Evolutionary conservation across 2,113 vertebrate species (phyloP).

Genomic region (Anas platyrhynchos): DNA sequence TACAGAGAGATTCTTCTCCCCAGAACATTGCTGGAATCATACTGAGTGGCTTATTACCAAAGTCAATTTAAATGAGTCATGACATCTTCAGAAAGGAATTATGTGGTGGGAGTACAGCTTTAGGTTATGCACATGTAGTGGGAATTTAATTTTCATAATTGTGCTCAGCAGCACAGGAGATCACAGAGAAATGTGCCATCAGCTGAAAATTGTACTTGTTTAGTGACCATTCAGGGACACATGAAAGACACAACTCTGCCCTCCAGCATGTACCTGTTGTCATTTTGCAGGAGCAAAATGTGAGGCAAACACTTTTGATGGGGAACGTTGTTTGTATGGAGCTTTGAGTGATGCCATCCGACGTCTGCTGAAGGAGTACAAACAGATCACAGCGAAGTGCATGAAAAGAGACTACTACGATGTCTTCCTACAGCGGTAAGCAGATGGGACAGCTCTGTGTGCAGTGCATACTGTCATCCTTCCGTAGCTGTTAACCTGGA

Average conservation of each 20-base stretch:
- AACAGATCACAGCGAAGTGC: conserved; percentile 89
- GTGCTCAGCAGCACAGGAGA: neutral
- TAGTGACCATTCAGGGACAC: rapidly evolving
- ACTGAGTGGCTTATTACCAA: neutral
- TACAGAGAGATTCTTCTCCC: neutral
- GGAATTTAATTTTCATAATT: neutral
- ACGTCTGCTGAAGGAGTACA: conserved; percentile 91
- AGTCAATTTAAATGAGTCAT: neutral
- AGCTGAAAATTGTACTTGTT: rapidly evolving
- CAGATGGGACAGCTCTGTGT: neutral
- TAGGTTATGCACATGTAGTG: neutral
- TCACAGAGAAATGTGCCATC: neutral
- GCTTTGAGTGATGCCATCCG: conserved; percentile 90
- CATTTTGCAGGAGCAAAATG: conserved; percentile 87
- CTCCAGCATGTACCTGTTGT: neutral
- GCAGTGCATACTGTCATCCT: neutral
- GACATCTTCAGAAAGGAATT: neutral
- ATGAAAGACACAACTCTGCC: neutral
- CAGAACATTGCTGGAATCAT: neutral
- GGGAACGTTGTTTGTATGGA: conserved; percentile 92
- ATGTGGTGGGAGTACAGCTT: neutral
- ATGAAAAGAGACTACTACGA: conserved; percentile 92
- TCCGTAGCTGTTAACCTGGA: neutral
- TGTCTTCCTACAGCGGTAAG: conserved; percentile 92
- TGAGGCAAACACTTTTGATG: conserved; percentile 96